Evolutionary conservation across 92 coral and sea anemone genomes (phyloP).

Genomic region (Chrysogorgia sp.): DNA sequence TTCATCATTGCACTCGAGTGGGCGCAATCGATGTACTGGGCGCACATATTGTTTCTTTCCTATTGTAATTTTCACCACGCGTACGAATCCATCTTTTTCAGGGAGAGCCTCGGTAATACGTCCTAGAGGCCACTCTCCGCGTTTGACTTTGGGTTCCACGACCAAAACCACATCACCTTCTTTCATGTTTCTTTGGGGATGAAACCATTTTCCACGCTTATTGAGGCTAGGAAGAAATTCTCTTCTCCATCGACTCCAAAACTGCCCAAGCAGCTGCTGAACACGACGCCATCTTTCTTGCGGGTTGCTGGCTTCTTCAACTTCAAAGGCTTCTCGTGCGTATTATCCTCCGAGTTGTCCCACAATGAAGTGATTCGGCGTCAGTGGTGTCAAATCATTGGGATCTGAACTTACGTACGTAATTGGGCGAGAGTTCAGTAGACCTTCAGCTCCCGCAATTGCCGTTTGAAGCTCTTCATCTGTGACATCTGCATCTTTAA

Average conservation of each 20-base stretch:
- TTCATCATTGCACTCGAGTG: too few species aligned
- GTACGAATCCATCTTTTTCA: slow-evolving; percentile 55
- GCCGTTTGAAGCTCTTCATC: slow-evolving; percentile 3
- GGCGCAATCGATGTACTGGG: slow-evolving; percentile 58
- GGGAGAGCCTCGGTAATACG: slow-evolving; percentile 45
- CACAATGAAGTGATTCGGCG: background rate
- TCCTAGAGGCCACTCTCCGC: slow-evolving; percentile 65
- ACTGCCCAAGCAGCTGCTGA: slow-evolving; percentile 59
- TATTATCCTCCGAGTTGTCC: slow-evolving; percentile 7
- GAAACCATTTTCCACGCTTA: slow-evolving; percentile 21
- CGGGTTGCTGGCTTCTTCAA: slow-evolving; percentile 52
- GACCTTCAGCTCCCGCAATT: background rate
- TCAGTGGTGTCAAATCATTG: background rate
- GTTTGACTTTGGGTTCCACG: slow-evolving; percentile 46
- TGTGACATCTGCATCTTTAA: background rate
- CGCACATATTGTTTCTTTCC: slow-evolving; percentile 44
- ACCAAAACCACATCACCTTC: slow-evolving; percentile 62
- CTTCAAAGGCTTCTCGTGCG: slow-evolving; percentile 42
- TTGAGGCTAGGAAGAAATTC: background rate
- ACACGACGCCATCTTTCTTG: slow-evolving; percentile 64
- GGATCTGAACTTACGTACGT: background rate
- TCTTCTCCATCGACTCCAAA: slow-evolving; percentile 52
- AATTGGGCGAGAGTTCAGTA: background rate
- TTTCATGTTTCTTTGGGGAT: slow-evolving; percentile 49
- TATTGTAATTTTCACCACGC: slow-evolving; percentile 37